These are phyloP conservation scores for Pipa parva DNA, from an alignment of 2,113 vertebrate species.

Conservation along the genomic window DNA sequence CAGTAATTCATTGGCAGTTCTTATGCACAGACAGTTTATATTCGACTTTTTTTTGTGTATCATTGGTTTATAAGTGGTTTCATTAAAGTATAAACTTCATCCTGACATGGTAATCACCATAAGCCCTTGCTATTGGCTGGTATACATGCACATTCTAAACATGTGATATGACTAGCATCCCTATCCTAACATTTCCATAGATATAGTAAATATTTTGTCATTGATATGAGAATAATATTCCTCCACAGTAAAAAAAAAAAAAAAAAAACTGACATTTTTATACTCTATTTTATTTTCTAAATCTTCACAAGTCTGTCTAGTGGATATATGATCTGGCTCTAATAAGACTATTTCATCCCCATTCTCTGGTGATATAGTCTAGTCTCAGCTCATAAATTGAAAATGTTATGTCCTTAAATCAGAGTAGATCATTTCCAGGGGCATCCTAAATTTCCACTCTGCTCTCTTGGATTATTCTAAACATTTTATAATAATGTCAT, in stretches of 20 bases:
- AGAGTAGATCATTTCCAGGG: constrained; percentile 67
- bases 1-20: no score
- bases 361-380: constrained; percentile 71
- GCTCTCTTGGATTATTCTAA: constrained; percentile 76
- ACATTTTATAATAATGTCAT: constrained; percentile 79
- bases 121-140: no score
- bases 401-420: constrained; percentile 76
- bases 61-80: no score
- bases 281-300: constrained; percentile 75
- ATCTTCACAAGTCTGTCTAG: constrained; percentile 76
- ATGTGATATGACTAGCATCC: background rate
- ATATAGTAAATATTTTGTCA: constrained; percentile 55
- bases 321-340: constrained; percentile 78
- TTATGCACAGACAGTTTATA: no score
- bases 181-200: constrained; percentile 24
- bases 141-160: constrained; percentile 23
- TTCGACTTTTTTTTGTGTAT: no score
- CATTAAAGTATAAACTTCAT: no score
- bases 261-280: constrained; percentile 62
- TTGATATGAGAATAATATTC: constrained; percentile 63
- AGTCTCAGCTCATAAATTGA: constrained; percentile 81
- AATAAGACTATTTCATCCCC: constrained; percentile 78
- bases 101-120: no score
- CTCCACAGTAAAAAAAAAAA: constrained; percentile 41
- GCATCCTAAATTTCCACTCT: constrained; percentile 72